Conservation (phyloP, 2,113 vertebrate genomes). For the Chlamydotis undulata region DNA sequence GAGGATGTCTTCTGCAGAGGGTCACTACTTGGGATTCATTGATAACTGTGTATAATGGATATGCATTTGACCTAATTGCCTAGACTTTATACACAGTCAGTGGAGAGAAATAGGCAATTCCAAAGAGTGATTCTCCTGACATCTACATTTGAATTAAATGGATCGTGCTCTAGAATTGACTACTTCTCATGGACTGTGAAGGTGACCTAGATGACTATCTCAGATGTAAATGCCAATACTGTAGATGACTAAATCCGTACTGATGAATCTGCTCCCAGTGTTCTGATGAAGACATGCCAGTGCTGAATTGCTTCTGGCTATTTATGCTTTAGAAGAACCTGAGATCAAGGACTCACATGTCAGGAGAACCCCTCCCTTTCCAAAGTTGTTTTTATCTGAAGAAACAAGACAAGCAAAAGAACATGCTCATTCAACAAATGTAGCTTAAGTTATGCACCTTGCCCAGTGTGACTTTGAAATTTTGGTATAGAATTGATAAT, state of each 20-base stretch:
- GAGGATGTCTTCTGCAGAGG: neutral
- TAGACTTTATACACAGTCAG: neutral
- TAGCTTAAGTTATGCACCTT: neutral
- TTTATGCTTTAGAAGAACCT: neutral
- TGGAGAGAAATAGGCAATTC: neutral
- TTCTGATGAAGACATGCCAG: constrained; percentile 11
- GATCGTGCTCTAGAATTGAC: neutral
- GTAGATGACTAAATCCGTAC: neutral
- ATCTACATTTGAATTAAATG: constrained; percentile 16
- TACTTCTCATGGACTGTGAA: neutral
- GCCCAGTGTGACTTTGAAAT: neutral
- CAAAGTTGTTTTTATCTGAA: neutral
- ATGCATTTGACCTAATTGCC: neutral
- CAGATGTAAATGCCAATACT: constrained; percentile 9
- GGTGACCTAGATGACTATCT: constrained; percentile 43
- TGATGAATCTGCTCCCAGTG: neutral
- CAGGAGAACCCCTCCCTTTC: neutral
- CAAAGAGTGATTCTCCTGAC: neutral
- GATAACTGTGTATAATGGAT: neutral
- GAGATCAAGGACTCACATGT: neutral
- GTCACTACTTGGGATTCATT: neutral
- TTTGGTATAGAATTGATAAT: neutral
- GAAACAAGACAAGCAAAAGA: neutral
- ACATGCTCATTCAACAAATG: neutral
- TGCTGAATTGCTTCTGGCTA: neutral